Evolutionary conservation across 2,113 vertebrate genomes (phyloP), one percentile per base, ranked within the genome.

Genomic region (Tursiops truncatus): DNA sequence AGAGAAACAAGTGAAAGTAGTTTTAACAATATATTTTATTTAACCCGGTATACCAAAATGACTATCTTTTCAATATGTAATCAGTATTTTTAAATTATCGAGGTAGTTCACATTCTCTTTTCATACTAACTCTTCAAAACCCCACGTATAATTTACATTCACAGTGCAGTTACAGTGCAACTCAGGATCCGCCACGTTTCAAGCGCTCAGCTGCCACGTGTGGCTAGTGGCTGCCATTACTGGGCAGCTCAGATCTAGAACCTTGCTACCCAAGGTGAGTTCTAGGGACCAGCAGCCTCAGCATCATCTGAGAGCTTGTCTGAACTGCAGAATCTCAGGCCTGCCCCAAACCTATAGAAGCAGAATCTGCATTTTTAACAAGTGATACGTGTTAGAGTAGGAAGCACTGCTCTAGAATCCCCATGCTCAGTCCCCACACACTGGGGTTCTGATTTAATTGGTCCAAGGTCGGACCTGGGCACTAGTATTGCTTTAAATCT

Each of bases 341-440:
- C 28, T 26, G 65, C 20, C 31, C 31, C 17, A n/a, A 71, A 89
- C 23, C 23, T 38, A 31, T 25, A 23, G 85, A 74, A 38, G 80
- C 23, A 81, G 79, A 82, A 63, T 63, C 26, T 89, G 77, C 71
- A 21, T 89, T 74, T 77, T 94, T 68, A 56, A 85, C 20, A 76
- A 10, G 58, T 56, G 79, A 84, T 53, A 25, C 14, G 7, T 60
- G 25, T 70, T 74, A 60, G 41, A 18, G 23, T 25, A 7, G 82
- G 89, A 76, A 79, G 31, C 41, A 5, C 44, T 56, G 26, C 14
- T 56, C 38, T 79, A 23, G 56, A 70, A 50, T 63, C 10, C 31
- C n/a, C 8, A 1, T 14, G 13, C 50, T 44, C 28, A 62, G 60
- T 41, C 33, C 20, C 38, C 14, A 62, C 36, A 36, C 38, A 18